Percentiles rank a stretch among this genome's conserved stretches.
Evolutionary conservation across 2,113 vertebrate genomes (phyloP).

Genomic region (Cyprinodon tularosa): DNA sequence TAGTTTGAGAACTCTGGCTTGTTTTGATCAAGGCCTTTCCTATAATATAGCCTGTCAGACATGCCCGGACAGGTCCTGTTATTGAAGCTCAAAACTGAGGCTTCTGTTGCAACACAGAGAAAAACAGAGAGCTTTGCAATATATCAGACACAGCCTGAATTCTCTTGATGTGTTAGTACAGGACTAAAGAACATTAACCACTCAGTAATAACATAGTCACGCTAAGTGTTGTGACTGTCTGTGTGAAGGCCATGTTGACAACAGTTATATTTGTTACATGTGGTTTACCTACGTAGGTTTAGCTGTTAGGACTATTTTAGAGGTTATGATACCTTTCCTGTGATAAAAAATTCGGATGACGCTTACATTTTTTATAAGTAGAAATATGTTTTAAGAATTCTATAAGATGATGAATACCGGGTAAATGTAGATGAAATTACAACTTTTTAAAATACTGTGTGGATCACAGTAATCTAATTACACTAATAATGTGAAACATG

Average conservation of each 20-base stretch:
- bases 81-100: conserved; percentile 11
- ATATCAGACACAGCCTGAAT: conserved; percentile 11
- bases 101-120: conserved; percentile 29
- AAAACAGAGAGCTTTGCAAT: conserved; percentile 15
- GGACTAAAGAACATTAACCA: neutral
- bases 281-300: neutral
- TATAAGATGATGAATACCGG: no score
- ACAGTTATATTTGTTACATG: neutral
- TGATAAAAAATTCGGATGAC: no score
- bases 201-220: conserved; percentile 3
- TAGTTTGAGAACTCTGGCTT: neutral
- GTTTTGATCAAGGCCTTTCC: conserved; percentile 7
- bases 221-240: neutral
- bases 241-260: neutral
- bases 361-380: no score
- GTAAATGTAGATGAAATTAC: no score
- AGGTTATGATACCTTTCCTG: no score
- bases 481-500: no score
- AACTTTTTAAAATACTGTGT: no score
- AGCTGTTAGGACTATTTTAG: no score
- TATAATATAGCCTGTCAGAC: conserved; percentile 26
- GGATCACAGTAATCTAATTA: no score
- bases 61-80: conserved; percentile 44
- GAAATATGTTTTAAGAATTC: no score
- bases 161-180: conserved; percentile 17